phyloP scores from a whole-genome alignment of 2,113 vertebrate genomes.

The Corvus cornix region DNA sequence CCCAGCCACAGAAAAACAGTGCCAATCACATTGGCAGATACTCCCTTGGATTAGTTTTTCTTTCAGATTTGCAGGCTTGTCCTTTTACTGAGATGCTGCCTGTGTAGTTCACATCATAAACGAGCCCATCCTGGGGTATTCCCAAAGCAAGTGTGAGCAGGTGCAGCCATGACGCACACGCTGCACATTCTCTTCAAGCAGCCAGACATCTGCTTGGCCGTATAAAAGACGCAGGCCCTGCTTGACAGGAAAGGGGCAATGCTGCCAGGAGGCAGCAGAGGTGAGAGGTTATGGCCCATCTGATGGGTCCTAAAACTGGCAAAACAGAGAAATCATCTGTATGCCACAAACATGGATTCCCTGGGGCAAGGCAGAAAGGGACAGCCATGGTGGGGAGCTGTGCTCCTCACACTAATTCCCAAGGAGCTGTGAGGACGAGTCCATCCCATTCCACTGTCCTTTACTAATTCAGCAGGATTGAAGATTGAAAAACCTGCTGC shows the following conservation, averaged over 20 bases:
- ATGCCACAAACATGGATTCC: neutral
- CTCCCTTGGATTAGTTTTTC: neutral
- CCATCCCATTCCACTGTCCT: neutral
- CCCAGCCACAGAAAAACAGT: neutral
- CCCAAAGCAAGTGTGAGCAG: slow-evolving; percentile 35
- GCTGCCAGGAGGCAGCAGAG: neutral
- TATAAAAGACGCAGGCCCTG: slow-evolving; percentile 8
- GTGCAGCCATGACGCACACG: neutral
- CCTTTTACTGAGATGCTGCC: neutral
- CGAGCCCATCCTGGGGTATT: neutral
- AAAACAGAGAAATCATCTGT: neutral
- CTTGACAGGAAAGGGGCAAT: slow-evolving; percentile 23
- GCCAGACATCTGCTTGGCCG: slow-evolving; percentile 43
- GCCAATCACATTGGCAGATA: neutral
- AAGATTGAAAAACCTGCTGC: neutral
- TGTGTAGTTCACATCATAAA: neutral
- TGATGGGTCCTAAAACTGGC: neutral
- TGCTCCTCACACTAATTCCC: neutral
- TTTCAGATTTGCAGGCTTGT: neutral
- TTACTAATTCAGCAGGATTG: neutral
- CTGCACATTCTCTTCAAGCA: slow-evolving; percentile 4
- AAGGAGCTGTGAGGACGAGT: neutral
- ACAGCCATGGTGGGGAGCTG: neutral
- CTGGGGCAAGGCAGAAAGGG: neutral
- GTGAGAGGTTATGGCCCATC: neutral